Evolutionary conservation across 2,888 invertebrate species (phyloP).

Genomic region (Dendrolimus houi): DNA sequence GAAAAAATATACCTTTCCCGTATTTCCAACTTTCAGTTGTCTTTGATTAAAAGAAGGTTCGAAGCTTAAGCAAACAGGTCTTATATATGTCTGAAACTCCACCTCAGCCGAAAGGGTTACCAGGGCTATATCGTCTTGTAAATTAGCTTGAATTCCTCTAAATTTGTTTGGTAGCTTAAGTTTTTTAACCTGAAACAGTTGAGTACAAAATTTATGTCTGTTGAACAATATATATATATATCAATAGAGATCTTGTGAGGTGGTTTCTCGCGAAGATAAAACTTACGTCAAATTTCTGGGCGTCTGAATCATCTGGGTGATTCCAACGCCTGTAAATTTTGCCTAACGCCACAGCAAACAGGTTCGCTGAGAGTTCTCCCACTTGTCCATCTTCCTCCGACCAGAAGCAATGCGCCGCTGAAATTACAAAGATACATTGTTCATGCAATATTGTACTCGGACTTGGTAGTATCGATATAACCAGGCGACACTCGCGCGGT

Average conservation of each 20-base stretch:
- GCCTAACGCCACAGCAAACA: constrained; percentile 43
- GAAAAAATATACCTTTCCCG: constrained; percentile 13
- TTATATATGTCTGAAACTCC: constrained; percentile 46
- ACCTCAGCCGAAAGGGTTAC: constrained; percentile 51
- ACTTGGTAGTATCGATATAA: too few relatives aligned
- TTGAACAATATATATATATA: neutral
- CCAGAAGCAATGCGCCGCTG: constrained; percentile 55
- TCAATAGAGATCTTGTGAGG: neutral
- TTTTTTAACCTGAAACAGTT: constrained; percentile 36
- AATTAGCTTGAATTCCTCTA: constrained; percentile 64
- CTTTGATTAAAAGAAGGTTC: constrained; percentile 25
- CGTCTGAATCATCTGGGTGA: constrained; percentile 20
- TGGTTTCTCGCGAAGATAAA: neutral
- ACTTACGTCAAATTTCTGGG: constrained; percentile 46
- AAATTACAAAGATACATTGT: constrained; percentile 6
- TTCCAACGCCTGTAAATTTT: constrained; percentile 48
- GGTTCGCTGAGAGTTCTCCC: neutral
- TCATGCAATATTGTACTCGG: too few relatives aligned
- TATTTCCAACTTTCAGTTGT: constrained; percentile 27
- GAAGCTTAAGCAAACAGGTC: constrained; percentile 70
- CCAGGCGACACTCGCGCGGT: too few relatives aligned
- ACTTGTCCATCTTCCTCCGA: neutral
- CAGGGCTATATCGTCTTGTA: constrained; percentile 75
- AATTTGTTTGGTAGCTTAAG: constrained; percentile 58
- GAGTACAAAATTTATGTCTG: too few relatives aligned